Conservation (phyloP, 2,113 vertebrate species). For the Cercopithecus mona region DNA sequence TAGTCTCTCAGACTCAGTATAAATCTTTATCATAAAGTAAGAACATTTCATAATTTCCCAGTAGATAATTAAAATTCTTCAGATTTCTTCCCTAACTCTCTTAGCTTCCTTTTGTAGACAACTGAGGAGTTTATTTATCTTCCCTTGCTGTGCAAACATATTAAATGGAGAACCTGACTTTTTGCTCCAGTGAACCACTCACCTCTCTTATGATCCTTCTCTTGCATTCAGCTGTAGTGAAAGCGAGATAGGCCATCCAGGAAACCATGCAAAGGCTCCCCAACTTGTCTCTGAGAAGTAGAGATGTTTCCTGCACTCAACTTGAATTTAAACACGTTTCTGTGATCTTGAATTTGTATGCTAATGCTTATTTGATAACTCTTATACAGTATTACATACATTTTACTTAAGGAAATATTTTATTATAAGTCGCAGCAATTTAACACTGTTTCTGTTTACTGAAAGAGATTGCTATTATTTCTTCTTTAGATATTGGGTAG, state of each 20-base stretch:
- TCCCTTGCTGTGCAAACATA: not conserved
- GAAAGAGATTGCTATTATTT: not conserved
- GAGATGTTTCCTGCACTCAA: not conserved
- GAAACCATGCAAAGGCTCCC: not conserved
- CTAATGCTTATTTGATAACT: not conserved
- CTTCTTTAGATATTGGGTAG: not conserved
- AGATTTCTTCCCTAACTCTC: not conserved
- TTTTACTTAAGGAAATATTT: not conserved
- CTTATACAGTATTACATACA: not conserved
- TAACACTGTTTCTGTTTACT: not conserved
- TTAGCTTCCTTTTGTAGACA: not conserved
- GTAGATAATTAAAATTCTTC: not conserved
- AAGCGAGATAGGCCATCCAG: not conserved
- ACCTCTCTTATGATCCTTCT: not conserved
- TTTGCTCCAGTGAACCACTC: not conserved
- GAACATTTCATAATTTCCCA: not conserved
- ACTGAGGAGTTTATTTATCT: not conserved
- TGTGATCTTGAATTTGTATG: not conserved
- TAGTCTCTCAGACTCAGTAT: not conserved
- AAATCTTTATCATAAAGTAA: not conserved
- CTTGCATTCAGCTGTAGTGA: not conserved
- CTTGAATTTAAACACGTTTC: not conserved
- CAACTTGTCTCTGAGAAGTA: not conserved
- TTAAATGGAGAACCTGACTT: not conserved
- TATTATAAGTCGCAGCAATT: not conserved